Conservation (phyloP, 2,888 invertebrate species). For the Hypsopygia costalis region DNA sequence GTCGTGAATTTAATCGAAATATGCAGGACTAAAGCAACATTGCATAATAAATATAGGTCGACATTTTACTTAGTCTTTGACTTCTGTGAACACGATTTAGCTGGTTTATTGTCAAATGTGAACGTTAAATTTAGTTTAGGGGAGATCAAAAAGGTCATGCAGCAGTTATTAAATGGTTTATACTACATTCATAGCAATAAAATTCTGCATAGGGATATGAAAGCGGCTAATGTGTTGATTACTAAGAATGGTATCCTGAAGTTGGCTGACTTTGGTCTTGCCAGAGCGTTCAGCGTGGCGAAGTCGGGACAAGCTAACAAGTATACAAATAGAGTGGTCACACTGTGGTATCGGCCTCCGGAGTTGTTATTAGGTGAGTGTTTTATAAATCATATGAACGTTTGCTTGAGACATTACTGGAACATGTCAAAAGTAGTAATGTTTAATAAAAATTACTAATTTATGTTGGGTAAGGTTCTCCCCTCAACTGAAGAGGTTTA, state of each 20-base stretch:
- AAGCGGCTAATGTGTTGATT: slow-evolving; percentile 98
- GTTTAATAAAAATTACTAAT: too few species aligned
- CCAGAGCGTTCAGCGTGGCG: slow-evolving; percentile 94
- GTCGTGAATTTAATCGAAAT: slow-evolving; percentile 98
- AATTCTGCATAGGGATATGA: slow-evolving; percentile 98
- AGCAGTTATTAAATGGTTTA: slow-evolving; percentile 87
- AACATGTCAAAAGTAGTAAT: too few species aligned
- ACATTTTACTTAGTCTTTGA: slow-evolving; percentile 98
- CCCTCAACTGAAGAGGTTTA: too few species aligned
- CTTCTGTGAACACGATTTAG: slow-evolving; percentile 99
- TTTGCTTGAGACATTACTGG: too few species aligned
- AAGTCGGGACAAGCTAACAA: slow-evolving; percentile 90
- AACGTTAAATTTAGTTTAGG: slow-evolving; percentile 98
- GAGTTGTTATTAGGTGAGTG: slow-evolving; percentile 70
- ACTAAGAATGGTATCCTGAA: slow-evolving; percentile 97
- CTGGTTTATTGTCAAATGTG: slow-evolving; percentile 95
- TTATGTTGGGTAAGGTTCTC: too few species aligned
- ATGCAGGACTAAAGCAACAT: slow-evolving; percentile 92
- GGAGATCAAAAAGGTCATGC: slow-evolving; percentile 94
- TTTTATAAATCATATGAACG: too few species aligned
- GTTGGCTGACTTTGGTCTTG: slow-evolving; percentile 98
- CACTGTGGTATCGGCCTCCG: slow-evolving; percentile 93
- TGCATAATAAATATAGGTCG: slow-evolving; percentile 88
- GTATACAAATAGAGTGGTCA: slow-evolving; percentile 99
- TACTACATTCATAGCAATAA: slow-evolving; percentile 98